Evolutionary conservation across 2,113 vertebrate species (phyloP), one percentile per base, ranked within the genome.

Genomic region (Gallinago paraguaiae): DNA sequence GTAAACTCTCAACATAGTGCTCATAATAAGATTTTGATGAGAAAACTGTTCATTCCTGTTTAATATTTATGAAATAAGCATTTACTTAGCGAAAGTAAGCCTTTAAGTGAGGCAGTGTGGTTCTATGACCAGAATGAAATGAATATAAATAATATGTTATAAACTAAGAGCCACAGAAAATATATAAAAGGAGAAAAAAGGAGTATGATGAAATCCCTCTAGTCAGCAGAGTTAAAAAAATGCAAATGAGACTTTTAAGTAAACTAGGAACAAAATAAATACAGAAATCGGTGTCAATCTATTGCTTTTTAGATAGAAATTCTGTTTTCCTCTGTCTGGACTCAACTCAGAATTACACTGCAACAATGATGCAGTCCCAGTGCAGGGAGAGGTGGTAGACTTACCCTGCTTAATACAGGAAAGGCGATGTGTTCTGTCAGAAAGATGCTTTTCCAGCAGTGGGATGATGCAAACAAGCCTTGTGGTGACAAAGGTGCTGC

Each of bases 31-130:
- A 60, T 87, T 95, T 89, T 82, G 69, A 94, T 94, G 89, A 96
- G 86, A 95, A 89, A 85, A 91, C 37, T 78, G 35, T 76, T 95
- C 77, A 60, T 82, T 89, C 48, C 15, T 89, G 30, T 95, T 96
- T 93, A 96, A 92, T 96, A 97, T 97, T 94, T 95, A 93, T 96
- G 88, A 95, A 94, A 88, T 93, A 96, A 93, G 83, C 46, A 92
- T 91, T 94, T 86, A 84, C 83, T 96, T 82, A 84, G 72, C 0
- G 2, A 91, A 93, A 92, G 65, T 78, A 93, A 93, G 86, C 56
- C 86, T 95, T 88, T 91, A 89, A 92, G 56, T 86, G 83, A 86
- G 76, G 35, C 57, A 76, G 24, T 48, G 69, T 79, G 30, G 74
- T 77, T 86, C 70, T 92, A 85, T 69, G 71, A 65, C 79, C 75